Evolutionary conservation across 2,113 vertebrate species (phyloP), one percentile per base, ranked within the genome.

Genomic region (Megatriorchis doriae): DNA sequence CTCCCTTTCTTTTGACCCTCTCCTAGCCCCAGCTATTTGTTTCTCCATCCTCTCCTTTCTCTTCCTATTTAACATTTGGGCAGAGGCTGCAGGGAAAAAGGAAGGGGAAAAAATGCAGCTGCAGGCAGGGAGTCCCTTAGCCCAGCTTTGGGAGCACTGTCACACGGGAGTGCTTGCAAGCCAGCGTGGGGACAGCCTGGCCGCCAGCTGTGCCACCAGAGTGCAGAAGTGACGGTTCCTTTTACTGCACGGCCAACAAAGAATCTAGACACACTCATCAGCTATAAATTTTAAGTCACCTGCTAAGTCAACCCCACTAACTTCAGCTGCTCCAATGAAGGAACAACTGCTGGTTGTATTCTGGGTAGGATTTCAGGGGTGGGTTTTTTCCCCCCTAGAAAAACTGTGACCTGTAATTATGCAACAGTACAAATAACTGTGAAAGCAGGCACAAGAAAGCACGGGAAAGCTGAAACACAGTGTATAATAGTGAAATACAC

Each of bases 341-440:
- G 50, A 89, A 84, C 86, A 94, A 72, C 86, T 81, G 70, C 56
- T 84, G 58, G 40, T 36, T 97, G 61, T 94, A 26, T 47, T 93
- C 91, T 9, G n/a, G 55, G 47, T 66, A 88, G 67, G 34, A 31
- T 62, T 81, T 84, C 82, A 83, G 63, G 52, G 63, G 31, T 48
- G 79, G 10, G 5, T 12, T 9, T 32, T n/a, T n/a, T 2, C 0
- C 6, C 38, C n/a, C 32, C 9, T 3, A 26, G 27, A 85, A 91
- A 94, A 91, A 65, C 86, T 36, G 38, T 65, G 65, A 81, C 75
- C 83, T 89, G 40, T 50, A 95, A 94, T 96, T 96, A 96, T 2
- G 8, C 77, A 81, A 80, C 50, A 86, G 80, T 68, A 92, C 88
- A 94, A 96, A 68, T 74, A 79, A 75, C 77, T 89, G 65, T 53